Evolutionary conservation across 2,888 invertebrate genomes (phyloP), one percentile per base, ranked within the genome.

Genomic region (Carpatolechia fugitivella): DNA sequence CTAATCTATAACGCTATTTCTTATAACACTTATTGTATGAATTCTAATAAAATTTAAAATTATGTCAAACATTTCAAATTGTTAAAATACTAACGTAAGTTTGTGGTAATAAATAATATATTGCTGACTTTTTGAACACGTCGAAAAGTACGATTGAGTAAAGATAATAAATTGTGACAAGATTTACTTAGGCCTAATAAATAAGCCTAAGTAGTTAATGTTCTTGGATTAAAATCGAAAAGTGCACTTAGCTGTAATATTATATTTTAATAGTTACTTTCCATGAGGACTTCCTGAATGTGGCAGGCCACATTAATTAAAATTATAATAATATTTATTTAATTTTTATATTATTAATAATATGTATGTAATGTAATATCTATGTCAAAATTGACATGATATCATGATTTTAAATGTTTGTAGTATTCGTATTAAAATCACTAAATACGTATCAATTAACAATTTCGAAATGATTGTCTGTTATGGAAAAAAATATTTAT

Each of bases 291-390:
- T 69, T 67, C 64, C 61, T 64, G 53, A 60, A 65, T 56, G 74
- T 77, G 76, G 77, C 77, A 61, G 77, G 77, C 74, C 74, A 76
- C 71, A 41, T 52, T 51, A 24, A 13, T 18, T 41, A 35, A 38
- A n/a, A n/a, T n/a, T 6, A 4, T 24, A 4, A 24, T 51, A 29
- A 50, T 54, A 54, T 54, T 10, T 54, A 47, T 50, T 51, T 14
- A 31, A 35, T 29, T 55, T 55, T 51, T 35, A 35, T 30, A 47
- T 14, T 10, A 38, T 33, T 13, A 20, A 20, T 41, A 41, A n/a
- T n/a, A n/a, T n/a, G n/a, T n/a, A n/a, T 20, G 14, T 49, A 33
- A 20, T 33, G 10, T 38, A 47, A 47, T 8, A 13, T n/a, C n/a
- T n/a, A n/a, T 11, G 16, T 47, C 44, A 46, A 13, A 20, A 55